Evolutionary conservation across 2,797 vertebrate species (phyloP).

Genomic region (Pseudochirops corinnae): DNA sequence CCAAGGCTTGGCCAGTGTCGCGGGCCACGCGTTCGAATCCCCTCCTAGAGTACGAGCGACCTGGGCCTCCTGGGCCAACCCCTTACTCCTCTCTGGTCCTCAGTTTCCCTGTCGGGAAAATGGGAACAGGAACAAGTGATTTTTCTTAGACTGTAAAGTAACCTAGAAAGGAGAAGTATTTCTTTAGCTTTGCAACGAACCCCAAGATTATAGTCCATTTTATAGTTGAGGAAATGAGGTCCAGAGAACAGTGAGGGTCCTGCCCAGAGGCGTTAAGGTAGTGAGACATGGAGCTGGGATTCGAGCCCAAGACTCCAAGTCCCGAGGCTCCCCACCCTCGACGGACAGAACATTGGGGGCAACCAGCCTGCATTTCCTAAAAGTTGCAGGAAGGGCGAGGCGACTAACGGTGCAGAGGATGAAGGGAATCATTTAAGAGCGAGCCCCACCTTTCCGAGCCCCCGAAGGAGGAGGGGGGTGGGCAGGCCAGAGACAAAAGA

Average conservation of each 20-base stretch:
- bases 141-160: not conserved
- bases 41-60: not conserved
- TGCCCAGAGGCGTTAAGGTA: slow-evolving; percentile 63
- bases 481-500: not conserved
- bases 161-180: not conserved
- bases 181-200: slow-evolving; percentile 37
- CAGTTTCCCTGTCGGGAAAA: not conserved
- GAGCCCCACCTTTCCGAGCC: slow-evolving; percentile 9
- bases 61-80: too few species aligned
- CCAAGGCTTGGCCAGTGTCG: not conserved
- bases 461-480: not conserved
- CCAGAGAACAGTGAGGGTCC: slow-evolving; percentile 60
- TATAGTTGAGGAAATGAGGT: slow-evolving; percentile 39
- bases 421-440: slow-evolving; percentile 2
- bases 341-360: not conserved
- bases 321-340: not conserved
- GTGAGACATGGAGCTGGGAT: not conserved
- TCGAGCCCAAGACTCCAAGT: not conserved
- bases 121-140: not conserved
- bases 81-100: not conserved
- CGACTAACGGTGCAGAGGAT: slow-evolving; percentile 5
- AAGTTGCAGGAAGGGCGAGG: slow-evolving; percentile 36
- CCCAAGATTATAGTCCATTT: slow-evolving; percentile 41
- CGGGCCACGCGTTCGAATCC: not conserved
- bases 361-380: slow-evolving; percentile 30